Base-by-base conservation (phyloP, 2,888 invertebrate species). In the Agrotis segetum region DNA sequence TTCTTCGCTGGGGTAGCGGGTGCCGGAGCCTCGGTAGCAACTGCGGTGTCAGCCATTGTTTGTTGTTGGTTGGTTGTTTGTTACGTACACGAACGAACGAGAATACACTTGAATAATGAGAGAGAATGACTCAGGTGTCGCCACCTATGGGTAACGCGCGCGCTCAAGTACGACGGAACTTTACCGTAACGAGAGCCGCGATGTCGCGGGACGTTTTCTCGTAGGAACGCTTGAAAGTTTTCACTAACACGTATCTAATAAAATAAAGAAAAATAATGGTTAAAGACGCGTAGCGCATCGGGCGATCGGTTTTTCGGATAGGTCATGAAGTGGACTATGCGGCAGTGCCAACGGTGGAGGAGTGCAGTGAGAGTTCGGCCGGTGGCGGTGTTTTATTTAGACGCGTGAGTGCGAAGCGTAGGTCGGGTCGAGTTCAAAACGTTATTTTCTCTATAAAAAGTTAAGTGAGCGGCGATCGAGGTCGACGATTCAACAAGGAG, bases 1-100 rank as follows among this genome's bases (percentile, higher is more conserved):
- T 89, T 89, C 85, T 89, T 90, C 56, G 90, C 89, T 24, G 89
- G 88, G 3, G 89, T 88, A 71, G 89, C 86, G 24, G 89, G 89
- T 6, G 89, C 89, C 58, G 90, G 88, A 34, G 88, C 74, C 67
- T 88, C 90, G 58, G 88, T 81, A 34, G 90, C 88, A 19, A 88
- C 88, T 63, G 89, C 89, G 17, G 89, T 88, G 73, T 89, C 90
- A 63, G 89, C 89, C 89, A 89, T 88, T 47, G 53, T n/a, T n/a
- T n/a, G n/a, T n/a, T n/a, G n/a, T n/a, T n/a, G n/a, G n/a, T n/a
- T n/a, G n/a, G n/a, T 24, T 24, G 24, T 24, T 24, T 24, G 24
- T 24, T 24, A 24, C 24, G n/a, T n/a, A n/a, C n/a, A n/a, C n/a
- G n/a, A n/a, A 24, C 24, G 24, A 24, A 24, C 24, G 24, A 24